Percentiles rank a stretch among this genome's conserved stretches.
Conservation (phyloP, 92 coral and sea anemone species). For the Phenganax stokvisi region DNA sequence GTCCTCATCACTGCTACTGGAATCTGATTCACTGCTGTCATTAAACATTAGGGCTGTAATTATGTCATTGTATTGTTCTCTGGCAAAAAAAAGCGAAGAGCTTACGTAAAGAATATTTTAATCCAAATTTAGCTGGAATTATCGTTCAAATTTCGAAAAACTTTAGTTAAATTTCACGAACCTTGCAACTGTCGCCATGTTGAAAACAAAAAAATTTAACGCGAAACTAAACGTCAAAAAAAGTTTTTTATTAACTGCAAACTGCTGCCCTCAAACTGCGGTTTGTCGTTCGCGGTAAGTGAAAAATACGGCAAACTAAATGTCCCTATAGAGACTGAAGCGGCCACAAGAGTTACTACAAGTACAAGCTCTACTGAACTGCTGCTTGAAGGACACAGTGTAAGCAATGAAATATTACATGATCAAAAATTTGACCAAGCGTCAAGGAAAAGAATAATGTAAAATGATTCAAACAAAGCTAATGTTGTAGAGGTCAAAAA, state of each 20-base stretch:
- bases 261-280: conserved; percentile 12
- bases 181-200: not conserved
- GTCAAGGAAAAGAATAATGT: too few species aligned
- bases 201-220: not conserved
- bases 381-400: too few species aligned
- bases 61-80: not conserved
- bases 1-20: conserved; percentile 24
- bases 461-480: too few species aligned
- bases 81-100: not conserved
- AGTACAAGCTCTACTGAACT: too few species aligned
- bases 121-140: not conserved
- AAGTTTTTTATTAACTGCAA: conserved; percentile 4
- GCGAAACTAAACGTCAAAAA: not conserved
- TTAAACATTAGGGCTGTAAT: not conserved
- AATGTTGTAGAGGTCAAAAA: too few species aligned
- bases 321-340: too few species aligned
- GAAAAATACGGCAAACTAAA: not conserved
- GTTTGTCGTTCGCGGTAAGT: conserved; percentile 12
- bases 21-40: conserved; percentile 11
- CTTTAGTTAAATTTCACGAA: not conserved
- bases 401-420: too few species aligned
- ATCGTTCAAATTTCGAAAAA: not conserved
- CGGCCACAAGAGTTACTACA: too few species aligned
- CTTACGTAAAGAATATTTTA: not conserved
- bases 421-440: too few species aligned